Base-by-base conservation (phyloP, 1,140 invertebrate species). In the Trichonephila inaurata region DNA sequence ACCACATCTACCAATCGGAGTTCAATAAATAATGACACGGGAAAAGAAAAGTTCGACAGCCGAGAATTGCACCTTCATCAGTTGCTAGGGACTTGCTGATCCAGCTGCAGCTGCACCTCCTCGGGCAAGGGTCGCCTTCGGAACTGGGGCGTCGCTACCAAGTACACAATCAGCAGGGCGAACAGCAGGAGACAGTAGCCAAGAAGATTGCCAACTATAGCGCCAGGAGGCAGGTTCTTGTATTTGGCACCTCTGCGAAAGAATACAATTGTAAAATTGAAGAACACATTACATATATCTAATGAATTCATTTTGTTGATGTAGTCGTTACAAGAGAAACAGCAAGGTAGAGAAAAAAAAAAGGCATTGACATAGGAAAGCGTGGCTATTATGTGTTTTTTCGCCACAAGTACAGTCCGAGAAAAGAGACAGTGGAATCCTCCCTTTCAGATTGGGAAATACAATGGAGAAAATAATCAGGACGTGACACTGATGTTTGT, bases 131-230 rank as follows among this genome's bases (percentile, higher is more conserved):
- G 96, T 40, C 96, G 95, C 60, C 98, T 96, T 95, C 97, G 98
- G 95, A 97, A 99, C 60, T 97, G 96, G 2, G 96, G 96, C 94
- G 98, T 97, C 7, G 97, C 97, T 3, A 98, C 97, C 66, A 99
- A 95, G 95, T 98, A 98, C 2, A 98, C 96, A 5, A 98, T 97
- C 24, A 98, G 95, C 5, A 96, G 95, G n/a, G 96, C 97, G 95
- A 98, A 98, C 60, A 97, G 94, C 10, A 98, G 95, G n/a, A 98
- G 96, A 19, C 97, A 95, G 1, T 98, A 90, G 12, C 98, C 98
- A 88, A 98, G 97, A n/a, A 97, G 96, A 95, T 99, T 99, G 51
- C 98, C 95, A 24, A 98, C 95, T 28, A 98, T 95, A 33, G 96
- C 98, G 96, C 98, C 97, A 1, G 96, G 94, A 19, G 96, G 96